Evolutionary conservation across 2,797 vertebrate species (phyloP), one percentile per base, ranked within the genome.

Genomic region (Poeciliopsis gracilis): DNA sequence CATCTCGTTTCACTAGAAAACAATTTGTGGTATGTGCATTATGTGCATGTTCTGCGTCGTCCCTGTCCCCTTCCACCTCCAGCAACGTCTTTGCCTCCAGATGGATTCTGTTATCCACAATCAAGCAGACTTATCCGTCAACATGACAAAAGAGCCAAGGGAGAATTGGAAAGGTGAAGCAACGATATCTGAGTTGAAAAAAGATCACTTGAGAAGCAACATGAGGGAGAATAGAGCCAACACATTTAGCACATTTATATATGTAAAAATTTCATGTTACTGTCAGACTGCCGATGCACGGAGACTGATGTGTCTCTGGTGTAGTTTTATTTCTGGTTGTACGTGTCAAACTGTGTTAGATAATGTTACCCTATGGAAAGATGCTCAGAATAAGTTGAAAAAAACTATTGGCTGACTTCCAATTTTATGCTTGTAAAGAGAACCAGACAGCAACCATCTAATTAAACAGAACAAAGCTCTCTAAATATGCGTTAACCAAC

Each of bases 61-160:
- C 78, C 66, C 55, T 80, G 18, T 76, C 30, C 53, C 53, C 81
- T 77, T 81, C 71, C 57, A 77, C 80, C 89, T 78, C 83, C 81
- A 72, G 80, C 66, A 23, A 70, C 38, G 8, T 83, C 75, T 71
- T 4, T 74, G 53, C 78, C 75, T 55, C 85, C 91, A 94, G 94
- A 90, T 93, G 89, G 90, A 84, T 77, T 78, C 71, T 69, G 89
- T 95, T 92, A 92, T 82, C 77, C 61, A 77, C 81, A 91, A 85
- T 92, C 75, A 81, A 75, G 55, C 51, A 67, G 79, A 73, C 83
- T 66, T 85, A 90, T 88, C 85, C n/a, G 3, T 94, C 92, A 92
- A 80, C 78, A 77, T 81, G 89, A 93, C 89, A 85, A 87, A 84
- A 71, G 59, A 78, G 78, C 79, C 81, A 83, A 77, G 84, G 86